A percentile compares a stretch with the other conserved stretches of the same genome.
These are phyloP conservation scores for Drosophila sulfurigaster DNA, from an alignment of 1,140 invertebrate species.

Conservation along the genomic window DNA sequence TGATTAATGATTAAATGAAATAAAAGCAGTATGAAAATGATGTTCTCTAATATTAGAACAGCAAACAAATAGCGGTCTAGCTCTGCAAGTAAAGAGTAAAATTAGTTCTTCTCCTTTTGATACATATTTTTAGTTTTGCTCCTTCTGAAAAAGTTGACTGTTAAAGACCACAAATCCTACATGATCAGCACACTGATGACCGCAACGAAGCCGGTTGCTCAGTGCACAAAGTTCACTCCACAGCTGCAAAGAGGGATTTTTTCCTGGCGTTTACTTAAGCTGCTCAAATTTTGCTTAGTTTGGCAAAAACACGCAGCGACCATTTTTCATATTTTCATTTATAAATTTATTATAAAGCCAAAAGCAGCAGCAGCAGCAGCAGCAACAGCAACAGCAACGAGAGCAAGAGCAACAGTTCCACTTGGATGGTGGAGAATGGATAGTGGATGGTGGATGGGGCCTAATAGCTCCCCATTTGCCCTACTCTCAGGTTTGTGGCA, in stretches of 20 bases:
- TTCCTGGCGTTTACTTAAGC: slow-evolving; percentile 43
- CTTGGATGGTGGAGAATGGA: slow-evolving; percentile 29
- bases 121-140: neutral
- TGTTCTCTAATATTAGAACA: too few relatives aligned
- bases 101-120: neutral
- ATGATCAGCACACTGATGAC: slow-evolving; percentile 58
- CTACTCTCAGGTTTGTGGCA: neutral
- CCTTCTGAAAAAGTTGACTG: neutral
- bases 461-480: slow-evolving; percentile 62
- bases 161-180: neutral
- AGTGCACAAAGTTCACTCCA: neutral
- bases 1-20: too few relatives aligned
- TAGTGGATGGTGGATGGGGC: slow-evolving; percentile 19
- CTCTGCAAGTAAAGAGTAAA: neutral
- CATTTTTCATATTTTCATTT: slow-evolving; percentile 83
- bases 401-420: slow-evolving; percentile 29
- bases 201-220: slow-evolving; percentile 21
- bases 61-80: too few relatives aligned
- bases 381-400: slow-evolving; percentile 20
- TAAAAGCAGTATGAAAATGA: too few relatives aligned
- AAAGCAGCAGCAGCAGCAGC: slow-evolving; percentile 39
- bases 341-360: slow-evolving; percentile 82
- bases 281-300: slow-evolving; percentile 72
- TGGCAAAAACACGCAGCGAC: slow-evolving; percentile 80
- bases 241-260: slow-evolving; percentile 12